Evolutionary conservation across 1,140 invertebrate species (phyloP).

Genomic region (Halyomorpha halys): DNA sequence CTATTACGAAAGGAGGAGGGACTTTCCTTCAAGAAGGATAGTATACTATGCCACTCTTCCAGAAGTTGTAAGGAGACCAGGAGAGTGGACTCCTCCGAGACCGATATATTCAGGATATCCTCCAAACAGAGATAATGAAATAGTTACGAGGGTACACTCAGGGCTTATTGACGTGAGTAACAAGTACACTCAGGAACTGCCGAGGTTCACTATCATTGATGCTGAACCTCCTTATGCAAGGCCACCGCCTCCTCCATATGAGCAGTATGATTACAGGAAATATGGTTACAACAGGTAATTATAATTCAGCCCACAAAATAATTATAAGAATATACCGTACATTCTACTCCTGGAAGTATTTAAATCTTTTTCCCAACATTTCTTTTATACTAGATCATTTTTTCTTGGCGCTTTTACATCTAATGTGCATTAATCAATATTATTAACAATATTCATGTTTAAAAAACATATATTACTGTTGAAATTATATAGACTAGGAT

Average conservation of each 20-base stretch:
- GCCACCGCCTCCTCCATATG: slow-evolving; percentile 10
- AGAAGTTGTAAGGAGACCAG: slow-evolving; percentile 38
- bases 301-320: too few species aligned
- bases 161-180: slow-evolving; percentile 24
- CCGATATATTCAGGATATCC: slow-evolving; percentile 14
- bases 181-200: slow-evolving; percentile 6
- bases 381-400: too few species aligned
- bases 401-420: too few species aligned
- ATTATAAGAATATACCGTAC: too few species aligned
- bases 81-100: slow-evolving; percentile 30
- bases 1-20: slow-evolving; percentile 2
- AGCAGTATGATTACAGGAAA: slow-evolving; percentile 12
- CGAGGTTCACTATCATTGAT: slow-evolving; percentile 27
- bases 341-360: too few species aligned
- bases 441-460: too few species aligned
- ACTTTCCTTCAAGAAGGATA: slow-evolving; percentile 34
- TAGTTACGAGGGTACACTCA: slow-evolving; percentile 24
- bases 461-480: too few species aligned
- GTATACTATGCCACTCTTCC: slow-evolving; percentile 43
- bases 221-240: slow-evolving; percentile 39
- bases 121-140: slow-evolving; percentile 22
- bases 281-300: slow-evolving; percentile 2
- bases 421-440: too few species aligned
- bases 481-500: too few species aligned
- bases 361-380: too few species aligned